Evolutionary conservation across 1,140 invertebrate species (phyloP), one percentile per base, ranked within the genome.

Genomic region (Polypedilum vanderplanki): DNA sequence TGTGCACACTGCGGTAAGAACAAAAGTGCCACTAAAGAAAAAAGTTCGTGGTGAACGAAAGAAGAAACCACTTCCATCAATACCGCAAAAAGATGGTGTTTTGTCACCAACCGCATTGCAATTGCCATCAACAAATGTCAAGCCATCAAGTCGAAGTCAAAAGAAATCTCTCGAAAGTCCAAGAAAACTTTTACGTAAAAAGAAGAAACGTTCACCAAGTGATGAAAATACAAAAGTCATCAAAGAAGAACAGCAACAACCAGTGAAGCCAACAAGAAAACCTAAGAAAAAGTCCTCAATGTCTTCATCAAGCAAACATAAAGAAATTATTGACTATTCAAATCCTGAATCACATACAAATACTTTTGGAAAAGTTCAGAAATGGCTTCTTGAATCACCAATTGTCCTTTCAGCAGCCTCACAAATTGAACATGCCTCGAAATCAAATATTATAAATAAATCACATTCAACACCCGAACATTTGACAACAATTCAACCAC

Each of bases 281-380:
- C 78, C 77, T 75, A 84, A 87, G 78, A 83, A 87, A 78, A 81
- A 83, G 40, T 79, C 46, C 12, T 57, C 46, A 33, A 33, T 33
- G 10, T 57, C 46, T 3, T 57, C 46, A 57, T 57, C 46, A 3
- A n/a, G 81, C 0, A 85, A 87, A 80, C 86, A 84, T 76, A 92
- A 91, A 77, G 90, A 92, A 81, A 90, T 92, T 1, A 92, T 93
- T 75, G 90, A 93, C 79, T 93, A 93, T 77, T 82, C 81, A 17
- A 78, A 80, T 22, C 85, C 87, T 0, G 91, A 92, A 74, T 78
- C 84, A 75, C 87, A 90, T 77, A 86, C 88, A 0, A 92, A 93
- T 82, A 90, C 92, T 0, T 86, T 93, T 73, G 90, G 89, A 22
- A 93, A 93, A 83, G 92, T 94, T 5, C 89, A 92, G 75, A 92